Evolutionary conservation across 2,113 vertebrate species (phyloP), one percentile per base, ranked within the genome.

Genomic region (Trichomycterus rosablanca): DNA sequence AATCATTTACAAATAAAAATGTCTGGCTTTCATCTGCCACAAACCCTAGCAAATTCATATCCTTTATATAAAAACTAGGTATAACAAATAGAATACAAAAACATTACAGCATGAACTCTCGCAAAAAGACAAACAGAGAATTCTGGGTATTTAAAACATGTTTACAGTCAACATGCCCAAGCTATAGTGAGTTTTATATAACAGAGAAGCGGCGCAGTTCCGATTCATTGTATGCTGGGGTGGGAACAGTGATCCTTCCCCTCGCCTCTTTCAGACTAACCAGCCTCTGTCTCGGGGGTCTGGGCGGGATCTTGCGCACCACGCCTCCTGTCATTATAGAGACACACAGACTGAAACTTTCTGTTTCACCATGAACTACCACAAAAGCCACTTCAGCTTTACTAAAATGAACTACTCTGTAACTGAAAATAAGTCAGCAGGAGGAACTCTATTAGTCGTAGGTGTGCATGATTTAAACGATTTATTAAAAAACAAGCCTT

Each of bases 241-340:
- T 26, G 53, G 56, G 51, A n/a, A 50, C 62, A 23, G 32, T 26
- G 24, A 32, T 26, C 48, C 69, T 62, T 9, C 44, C 63, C 9
- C 53, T 57, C 1, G 76, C 78, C 54, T 78, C 78, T 37, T 35
- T 67, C 42, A 80, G 74, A 43, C 74, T 78, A 67, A 78, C 71
- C 63, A 80, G 64, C 3, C 68, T 70, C 35, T 37, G 20, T 59
- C 72, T 63, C 7, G 10, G 62, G 2, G 66, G 72, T 37, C 54
- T 54, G 22, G 22, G 52, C 20, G 58, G 57, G 39, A 67, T 40
- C 73, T 76, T 74, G 67, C 35, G 57, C 63, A 26, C 53, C 3
- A 11, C 34, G 51, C 59, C 28, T 50, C 72, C 40, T 14, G 68
- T 67, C 28, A 59, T 76, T 75, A 78, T 14, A 62, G 58, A 74